Conservation (phyloP, 1,140 invertebrate species). For the Cydia pomonella region DNA sequence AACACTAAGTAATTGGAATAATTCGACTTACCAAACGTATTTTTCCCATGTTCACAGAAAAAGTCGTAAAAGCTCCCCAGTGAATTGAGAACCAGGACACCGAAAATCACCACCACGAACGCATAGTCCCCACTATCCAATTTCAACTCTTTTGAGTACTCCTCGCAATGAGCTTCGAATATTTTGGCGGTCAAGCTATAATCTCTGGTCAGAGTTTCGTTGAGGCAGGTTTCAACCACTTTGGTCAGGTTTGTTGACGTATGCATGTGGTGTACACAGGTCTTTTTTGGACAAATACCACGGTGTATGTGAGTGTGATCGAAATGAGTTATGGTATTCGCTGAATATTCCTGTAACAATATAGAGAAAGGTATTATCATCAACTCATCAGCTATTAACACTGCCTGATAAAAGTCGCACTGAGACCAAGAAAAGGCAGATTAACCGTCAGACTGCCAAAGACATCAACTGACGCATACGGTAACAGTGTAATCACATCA, state of each 20-base stretch:
- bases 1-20: too few species aligned
- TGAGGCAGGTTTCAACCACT: constrained; percentile 48
- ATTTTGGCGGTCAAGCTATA: constrained; percentile 46
- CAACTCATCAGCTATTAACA: too few species aligned
- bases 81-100: constrained; percentile 44
- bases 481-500: too few species aligned
- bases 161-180: constrained; percentile 38
- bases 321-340: constrained; percentile 53
- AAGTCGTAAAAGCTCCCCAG: constrained; percentile 47
- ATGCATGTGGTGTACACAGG: constrained; percentile 1
- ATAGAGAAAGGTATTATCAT: neutral
- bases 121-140: constrained; percentile 43
- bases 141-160: constrained; percentile 34
- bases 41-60: constrained; percentile 35
- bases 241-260: neutral
- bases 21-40: neutral
- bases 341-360: constrained; percentile 44
- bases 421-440: too few species aligned
- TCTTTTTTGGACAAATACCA: constrained; percentile 60
- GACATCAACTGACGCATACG: too few species aligned
- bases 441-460: too few species aligned
- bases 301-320: constrained; percentile 66
- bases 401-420: too few species aligned
- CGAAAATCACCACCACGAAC: constrained; percentile 38
- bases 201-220: constrained; percentile 44